Percentiles rank a stretch among this genome's conserved stretches.
These are phyloP conservation scores for Watsonalla cultraria DNA, from an alignment of 2,888 invertebrate genomes.

Conservation along the genomic window DNA sequence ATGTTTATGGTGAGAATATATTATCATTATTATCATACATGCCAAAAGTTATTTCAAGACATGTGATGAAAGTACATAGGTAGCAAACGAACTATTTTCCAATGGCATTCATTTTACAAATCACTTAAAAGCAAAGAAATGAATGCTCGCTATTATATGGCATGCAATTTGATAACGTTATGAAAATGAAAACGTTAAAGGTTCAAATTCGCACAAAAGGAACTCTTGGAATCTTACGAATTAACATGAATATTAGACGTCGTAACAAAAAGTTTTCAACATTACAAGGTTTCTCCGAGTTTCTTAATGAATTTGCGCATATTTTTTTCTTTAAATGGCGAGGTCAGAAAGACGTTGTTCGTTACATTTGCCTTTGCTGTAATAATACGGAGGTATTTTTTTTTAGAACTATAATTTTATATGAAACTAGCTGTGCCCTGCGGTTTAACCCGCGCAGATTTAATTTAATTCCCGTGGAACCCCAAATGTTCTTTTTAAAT, in stretches of 20 bases:
- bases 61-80: too few species aligned
- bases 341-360: neutral
- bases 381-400: neutral
- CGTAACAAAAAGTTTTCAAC: neutral
- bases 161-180: constrained; percentile 41
- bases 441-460: too few species aligned
- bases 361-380: neutral
- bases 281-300: neutral
- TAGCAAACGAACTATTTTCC: too few species aligned
- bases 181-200: constrained; percentile 32
- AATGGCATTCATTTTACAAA: too few species aligned
- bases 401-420: too few species aligned
- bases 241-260: constrained; percentile 6
- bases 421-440: too few species aligned
- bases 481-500: too few species aligned
- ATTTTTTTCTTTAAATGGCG: neutral
- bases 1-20: too few species aligned
- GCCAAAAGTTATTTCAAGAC: too few species aligned
- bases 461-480: too few species aligned
- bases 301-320: neutral
- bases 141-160: constrained; percentile 25
- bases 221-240: constrained; percentile 10
- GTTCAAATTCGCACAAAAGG: constrained; percentile 5
- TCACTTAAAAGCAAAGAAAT: constrained; percentile 1
- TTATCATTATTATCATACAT: too few species aligned